phyloP scores from a whole-genome alignment of 2,888 invertebrate species.

The Willowsia nigromaculata region DNA sequence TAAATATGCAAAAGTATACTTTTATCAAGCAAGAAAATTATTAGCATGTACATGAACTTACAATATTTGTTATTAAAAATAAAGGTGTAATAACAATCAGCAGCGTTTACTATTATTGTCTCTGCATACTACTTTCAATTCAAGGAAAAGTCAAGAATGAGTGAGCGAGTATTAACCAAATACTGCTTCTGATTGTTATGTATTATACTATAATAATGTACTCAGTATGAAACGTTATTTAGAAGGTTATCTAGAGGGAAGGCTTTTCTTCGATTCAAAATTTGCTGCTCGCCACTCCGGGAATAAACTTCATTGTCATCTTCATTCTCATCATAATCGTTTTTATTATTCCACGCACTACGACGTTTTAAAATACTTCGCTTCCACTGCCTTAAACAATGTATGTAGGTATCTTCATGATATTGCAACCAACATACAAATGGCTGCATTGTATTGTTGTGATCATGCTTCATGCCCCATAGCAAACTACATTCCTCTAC shows the following conservation, averaged over 20 bases:
- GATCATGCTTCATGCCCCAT: conserved; percentile 47
- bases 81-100: not conserved
- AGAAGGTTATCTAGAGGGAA: not conserved
- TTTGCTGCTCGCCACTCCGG: not conserved
- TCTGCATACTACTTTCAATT: not conserved
- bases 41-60: too few relatives aligned
- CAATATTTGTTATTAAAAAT: too few relatives aligned
- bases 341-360: not conserved
- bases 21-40: too few relatives aligned
- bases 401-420: not conserved
- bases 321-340: not conserved
- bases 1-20: too few relatives aligned
- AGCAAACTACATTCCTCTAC: conserved; percentile 40
- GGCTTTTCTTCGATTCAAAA: not conserved
- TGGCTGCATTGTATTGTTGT: not conserved
- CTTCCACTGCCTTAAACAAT: not conserved
- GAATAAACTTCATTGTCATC: conserved; percentile 28
- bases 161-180: not conserved
- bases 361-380: not conserved
- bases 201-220: too few relatives aligned
- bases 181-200: too few relatives aligned
- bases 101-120: not conserved
- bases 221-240: too few relatives aligned
- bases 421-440: not conserved
- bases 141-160: not conserved